Evolutionary conservation across 2,113 vertebrate species (phyloP).

Genomic region (Malurus elegans): DNA sequence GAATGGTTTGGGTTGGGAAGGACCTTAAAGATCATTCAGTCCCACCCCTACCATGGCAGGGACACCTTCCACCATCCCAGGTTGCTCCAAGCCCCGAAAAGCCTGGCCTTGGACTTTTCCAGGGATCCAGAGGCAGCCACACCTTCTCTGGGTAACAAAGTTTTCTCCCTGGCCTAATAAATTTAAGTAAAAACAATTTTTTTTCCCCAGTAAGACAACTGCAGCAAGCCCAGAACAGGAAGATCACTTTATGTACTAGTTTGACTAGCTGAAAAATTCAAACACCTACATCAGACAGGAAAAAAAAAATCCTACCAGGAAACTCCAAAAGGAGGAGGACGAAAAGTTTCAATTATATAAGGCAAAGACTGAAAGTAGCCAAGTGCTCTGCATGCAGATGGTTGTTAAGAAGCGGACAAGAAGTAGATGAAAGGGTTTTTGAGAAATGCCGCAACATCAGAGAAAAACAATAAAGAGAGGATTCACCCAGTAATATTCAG

Average conservation of each 20-base stretch:
- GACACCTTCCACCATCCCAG: not conserved
- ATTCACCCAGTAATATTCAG: not conserved
- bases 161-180: not conserved
- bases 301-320: not conserved
- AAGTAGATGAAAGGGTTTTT: not conserved
- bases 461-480: not conserved
- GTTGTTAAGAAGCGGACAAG: not conserved
- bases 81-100: not conserved
- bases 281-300: not conserved
- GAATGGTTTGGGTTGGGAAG: not conserved
- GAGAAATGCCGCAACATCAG: not conserved
- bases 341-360: not conserved
- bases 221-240: not conserved
- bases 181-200: not conserved
- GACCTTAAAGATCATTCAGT: not conserved
- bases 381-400: not conserved
- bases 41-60: not conserved
- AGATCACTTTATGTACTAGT: not conserved
- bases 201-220: not conserved
- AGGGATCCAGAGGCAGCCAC: not conserved
- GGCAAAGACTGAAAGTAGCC: not conserved
- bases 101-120: rapidly evolving
- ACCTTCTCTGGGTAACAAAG: not conserved
- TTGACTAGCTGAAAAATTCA: not conserved
- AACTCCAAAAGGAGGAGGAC: not conserved